A percentile compares a stretch with the other conserved stretches of the same genome.
Evolutionary conservation across 2,797 vertebrate species (phyloP).

Genomic region (Hapalemur alaotrensis): DNA sequence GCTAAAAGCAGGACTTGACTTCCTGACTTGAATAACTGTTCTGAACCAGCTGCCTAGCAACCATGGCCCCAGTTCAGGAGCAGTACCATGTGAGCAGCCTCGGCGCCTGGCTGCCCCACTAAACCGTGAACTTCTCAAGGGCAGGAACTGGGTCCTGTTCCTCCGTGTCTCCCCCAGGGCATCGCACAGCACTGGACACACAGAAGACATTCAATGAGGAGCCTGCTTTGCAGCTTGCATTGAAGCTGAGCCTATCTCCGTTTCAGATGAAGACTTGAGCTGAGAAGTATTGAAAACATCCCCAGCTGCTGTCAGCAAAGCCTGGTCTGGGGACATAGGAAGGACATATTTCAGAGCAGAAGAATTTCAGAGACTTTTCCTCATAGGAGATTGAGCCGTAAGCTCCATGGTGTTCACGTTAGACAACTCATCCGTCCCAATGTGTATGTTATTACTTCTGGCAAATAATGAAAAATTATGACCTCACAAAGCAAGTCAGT

Average conservation of each 20-base stretch:
- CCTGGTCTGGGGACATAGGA: not conserved
- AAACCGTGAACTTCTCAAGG: not conserved
- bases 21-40: conserved; percentile 47
- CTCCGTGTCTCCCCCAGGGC: not conserved
- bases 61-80: not conserved
- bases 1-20: conserved; percentile 70
- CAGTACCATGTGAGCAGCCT: not conserved
- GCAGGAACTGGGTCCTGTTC: not conserved
- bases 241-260: not conserved
- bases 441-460: conserved; percentile 29
- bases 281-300: not conserved
- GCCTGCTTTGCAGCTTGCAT: not conserved
- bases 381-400: not conserved
- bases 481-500: conserved; percentile 57
- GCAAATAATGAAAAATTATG: conserved; percentile 60
- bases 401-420: not conserved
- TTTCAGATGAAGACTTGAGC: not conserved
- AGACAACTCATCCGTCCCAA: not conserved
- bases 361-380: conserved; percentile 32
- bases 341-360: not conserved
- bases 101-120: not conserved
- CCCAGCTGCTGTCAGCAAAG: not conserved
- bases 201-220: not conserved
- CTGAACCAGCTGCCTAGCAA: conserved; percentile 50
- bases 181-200: not conserved